These are phyloP conservation scores for Macaria liturata DNA, from an alignment of 2,888 invertebrate species.

Conservation along the genomic window DNA sequence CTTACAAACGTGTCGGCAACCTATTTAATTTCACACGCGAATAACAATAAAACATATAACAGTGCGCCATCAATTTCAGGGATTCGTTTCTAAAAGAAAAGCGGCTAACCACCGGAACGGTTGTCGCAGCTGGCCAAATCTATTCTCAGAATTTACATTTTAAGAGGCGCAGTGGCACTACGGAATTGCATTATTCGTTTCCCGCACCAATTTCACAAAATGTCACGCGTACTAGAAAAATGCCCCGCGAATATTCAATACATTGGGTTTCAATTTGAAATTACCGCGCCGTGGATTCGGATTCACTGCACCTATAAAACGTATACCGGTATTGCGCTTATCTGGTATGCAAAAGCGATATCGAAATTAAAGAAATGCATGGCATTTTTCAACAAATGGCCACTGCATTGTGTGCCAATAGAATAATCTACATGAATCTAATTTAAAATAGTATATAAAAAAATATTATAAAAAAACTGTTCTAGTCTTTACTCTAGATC, in stretches of 20 bases:
- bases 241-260: slow-evolving; percentile 67
- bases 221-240: slow-evolving; percentile 72
- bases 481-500: no score
- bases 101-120: slow-evolving; percentile 29
- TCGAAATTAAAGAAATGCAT: no score
- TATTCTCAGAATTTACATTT: slow-evolving; percentile 44
- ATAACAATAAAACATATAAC: neutral
- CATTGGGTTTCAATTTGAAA: slow-evolving; percentile 55
- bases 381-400: no score
- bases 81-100: slow-evolving; percentile 32
- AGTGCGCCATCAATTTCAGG: slow-evolving; percentile 23
- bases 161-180: slow-evolving; percentile 37
- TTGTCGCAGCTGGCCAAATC: slow-evolving; percentile 36
- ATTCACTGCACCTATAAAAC: slow-evolving; percentile 29
- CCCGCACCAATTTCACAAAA: slow-evolving; percentile 67
- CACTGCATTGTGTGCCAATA: no score
- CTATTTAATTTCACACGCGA: no score
- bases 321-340: slow-evolving; percentile 14
- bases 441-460: no score
- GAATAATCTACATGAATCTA: no score
- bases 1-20: no score
- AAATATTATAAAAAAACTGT: no score
- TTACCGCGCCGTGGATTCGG: slow-evolving; percentile 33
- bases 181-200: slow-evolving; percentile 48
- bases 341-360: no score